phyloP scores from a whole-genome alignment of 2,113 vertebrate species.

The Elaphurus davidianus region DNA sequence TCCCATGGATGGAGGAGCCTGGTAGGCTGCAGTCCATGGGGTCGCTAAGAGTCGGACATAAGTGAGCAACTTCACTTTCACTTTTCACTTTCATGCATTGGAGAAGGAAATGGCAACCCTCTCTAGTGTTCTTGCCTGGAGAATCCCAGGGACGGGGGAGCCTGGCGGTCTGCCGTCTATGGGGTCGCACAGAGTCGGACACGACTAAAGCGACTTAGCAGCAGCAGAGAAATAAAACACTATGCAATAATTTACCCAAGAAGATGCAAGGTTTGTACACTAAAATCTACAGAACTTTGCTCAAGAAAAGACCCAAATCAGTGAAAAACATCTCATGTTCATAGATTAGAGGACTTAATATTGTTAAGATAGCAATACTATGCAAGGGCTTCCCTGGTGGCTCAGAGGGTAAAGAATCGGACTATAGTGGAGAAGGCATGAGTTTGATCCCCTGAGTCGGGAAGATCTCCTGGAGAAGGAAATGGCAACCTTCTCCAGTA shows the following conservation, averaged over 20 bases:
- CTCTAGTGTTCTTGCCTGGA: too few species aligned
- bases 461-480: background rate
- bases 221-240: background rate
- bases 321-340: background rate
- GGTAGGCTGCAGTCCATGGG: too few species aligned
- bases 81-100: too few species aligned
- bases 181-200: too few species aligned
- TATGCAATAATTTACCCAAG: background rate
- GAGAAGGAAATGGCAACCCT: too few species aligned
- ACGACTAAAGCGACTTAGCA: background rate
- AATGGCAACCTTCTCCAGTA: background rate
- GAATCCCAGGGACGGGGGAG: too few species aligned
- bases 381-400: background rate
- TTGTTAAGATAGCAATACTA: background rate
- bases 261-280: background rate
- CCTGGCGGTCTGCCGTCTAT: too few species aligned
- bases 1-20: too few species aligned
- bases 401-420: background rate
- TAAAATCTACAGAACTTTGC: background rate
- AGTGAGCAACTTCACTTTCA: too few species aligned
- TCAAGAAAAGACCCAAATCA: background rate
- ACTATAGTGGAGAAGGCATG: background rate
- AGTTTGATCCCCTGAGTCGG: background rate
- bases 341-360: background rate
- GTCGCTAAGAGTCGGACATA: too few species aligned